A percentile compares a stretch with the other conserved stretches of the same genome.
Conservation (phyloP, 2,888 invertebrate species). For the Isoperla grammatica region DNA sequence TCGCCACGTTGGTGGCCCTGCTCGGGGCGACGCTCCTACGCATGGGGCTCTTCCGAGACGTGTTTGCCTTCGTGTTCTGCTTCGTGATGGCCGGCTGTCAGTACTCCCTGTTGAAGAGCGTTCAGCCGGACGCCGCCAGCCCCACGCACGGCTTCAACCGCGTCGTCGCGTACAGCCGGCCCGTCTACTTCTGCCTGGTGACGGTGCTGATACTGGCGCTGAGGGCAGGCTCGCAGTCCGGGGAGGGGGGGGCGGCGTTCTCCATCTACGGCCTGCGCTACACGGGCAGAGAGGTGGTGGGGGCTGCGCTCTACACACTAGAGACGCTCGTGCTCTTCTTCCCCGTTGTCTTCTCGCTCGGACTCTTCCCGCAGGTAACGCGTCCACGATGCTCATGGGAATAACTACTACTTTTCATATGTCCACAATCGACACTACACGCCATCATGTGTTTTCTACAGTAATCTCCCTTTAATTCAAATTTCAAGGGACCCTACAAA, state of each 20-base stretch:
- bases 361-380: slow-evolving; percentile 95
- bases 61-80: slow-evolving; percentile 91
- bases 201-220: slow-evolving; percentile 40
- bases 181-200: slow-evolving; percentile 84
- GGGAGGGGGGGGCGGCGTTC: slow-evolving; percentile 43
- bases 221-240: slow-evolving; percentile 42
- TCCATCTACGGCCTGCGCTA: slow-evolving; percentile 47
- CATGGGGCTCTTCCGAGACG: slow-evolving; percentile 82
- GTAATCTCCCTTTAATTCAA: too few relatives aligned
- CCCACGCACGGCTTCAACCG: slow-evolving; percentile 98
- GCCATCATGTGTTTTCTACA: too few relatives aligned
- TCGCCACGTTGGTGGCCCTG: slow-evolving; percentile 80
- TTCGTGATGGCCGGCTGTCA: slow-evolving; percentile 98
- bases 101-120: slow-evolving; percentile 90
- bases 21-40: slow-evolving; percentile 79
- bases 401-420: too few relatives aligned
- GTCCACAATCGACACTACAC: too few relatives aligned
- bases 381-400: too few relatives aligned
- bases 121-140: slow-evolving; percentile 97
- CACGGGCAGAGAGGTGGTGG: slow-evolving; percentile 57
- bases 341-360: slow-evolving; percentile 90
- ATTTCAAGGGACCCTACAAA: too few relatives aligned
- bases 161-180: slow-evolving; percentile 80
- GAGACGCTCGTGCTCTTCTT: slow-evolving; percentile 80
- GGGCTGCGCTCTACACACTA: slow-evolving; percentile 65